Conservation (phyloP, 2,113 vertebrate species). For the Percina caprodes region DNA sequence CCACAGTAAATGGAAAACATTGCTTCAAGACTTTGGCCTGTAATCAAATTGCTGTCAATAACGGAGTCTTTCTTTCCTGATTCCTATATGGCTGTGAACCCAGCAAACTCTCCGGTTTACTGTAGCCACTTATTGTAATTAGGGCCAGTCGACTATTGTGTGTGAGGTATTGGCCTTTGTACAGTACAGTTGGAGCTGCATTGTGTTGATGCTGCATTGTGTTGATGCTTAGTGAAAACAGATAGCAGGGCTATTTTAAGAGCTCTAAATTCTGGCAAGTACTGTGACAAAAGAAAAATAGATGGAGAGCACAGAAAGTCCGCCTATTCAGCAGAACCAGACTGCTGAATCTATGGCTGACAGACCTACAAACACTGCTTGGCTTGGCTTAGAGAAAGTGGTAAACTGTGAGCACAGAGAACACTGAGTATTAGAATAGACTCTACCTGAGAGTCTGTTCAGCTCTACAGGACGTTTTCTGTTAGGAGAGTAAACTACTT, state of each 20-base stretch:
- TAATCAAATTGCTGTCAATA: constrained; percentile 6
- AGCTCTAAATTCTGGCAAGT: constrained; percentile 52
- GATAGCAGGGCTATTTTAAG: constrained; percentile 51
- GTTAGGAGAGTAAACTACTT: constrained; percentile 27
- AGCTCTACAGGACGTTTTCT: constrained; percentile 35
- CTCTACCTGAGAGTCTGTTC: constrained; percentile 34
- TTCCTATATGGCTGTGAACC: background rate
- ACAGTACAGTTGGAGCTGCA: constrained; percentile 19
- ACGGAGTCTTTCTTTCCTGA: background rate
- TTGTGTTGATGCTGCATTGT: constrained; percentile 43
- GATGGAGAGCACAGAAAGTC: constrained; percentile 19
- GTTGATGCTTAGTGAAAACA: constrained; percentile 54
- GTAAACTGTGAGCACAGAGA: constrained; percentile 22
- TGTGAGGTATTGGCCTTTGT: constrained; percentile 37
- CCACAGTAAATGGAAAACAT: background rate
- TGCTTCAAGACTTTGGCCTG: background rate
- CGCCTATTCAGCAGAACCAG: constrained; percentile 24
- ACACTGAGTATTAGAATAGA: constrained; percentile 25
- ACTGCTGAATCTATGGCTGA: constrained; percentile 43
- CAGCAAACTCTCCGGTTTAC: constrained; percentile 24
- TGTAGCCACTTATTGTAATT: constrained; percentile 33
- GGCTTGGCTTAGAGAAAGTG: constrained; percentile 26
- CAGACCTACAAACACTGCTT: constrained; percentile 39
- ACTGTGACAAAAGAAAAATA: constrained; percentile 4
- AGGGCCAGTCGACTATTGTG: constrained; percentile 13